Conservation (phyloP, 2,888 invertebrate species). For the Scaptomyza caliginosa region DNA sequence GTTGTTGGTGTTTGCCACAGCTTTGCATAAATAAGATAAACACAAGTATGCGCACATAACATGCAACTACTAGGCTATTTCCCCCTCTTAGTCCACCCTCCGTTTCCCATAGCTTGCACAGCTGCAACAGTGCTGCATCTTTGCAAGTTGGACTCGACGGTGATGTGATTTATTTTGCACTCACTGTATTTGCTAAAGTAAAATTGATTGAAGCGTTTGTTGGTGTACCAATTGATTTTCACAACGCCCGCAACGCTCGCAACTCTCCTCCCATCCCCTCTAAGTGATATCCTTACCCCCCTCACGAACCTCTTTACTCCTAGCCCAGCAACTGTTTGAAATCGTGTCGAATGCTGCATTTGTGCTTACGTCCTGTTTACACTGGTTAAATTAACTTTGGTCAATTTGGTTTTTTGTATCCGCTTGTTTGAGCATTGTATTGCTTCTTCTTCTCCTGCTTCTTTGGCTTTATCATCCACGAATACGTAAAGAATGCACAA, state of each 20-base stretch:
- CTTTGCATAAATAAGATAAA: conserved; percentile 81
- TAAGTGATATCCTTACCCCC: background rate
- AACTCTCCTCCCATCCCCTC: background rate
- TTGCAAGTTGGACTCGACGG: conserved; percentile 55
- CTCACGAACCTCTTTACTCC: background rate
- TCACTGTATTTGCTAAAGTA: conserved; percentile 79
- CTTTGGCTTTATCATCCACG: background rate
- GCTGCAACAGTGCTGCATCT: conserved; percentile 23
- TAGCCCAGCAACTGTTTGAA: background rate
- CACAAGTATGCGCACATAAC: conserved; percentile 57
- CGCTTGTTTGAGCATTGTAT: conserved; percentile 48
- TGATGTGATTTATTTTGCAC: conserved; percentile 78
- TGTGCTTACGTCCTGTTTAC: conserved; percentile 61
- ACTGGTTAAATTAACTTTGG: conserved; percentile 79
- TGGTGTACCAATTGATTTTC: conserved; percentile 74
- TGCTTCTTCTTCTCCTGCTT: background rate
- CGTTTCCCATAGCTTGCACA: background rate
- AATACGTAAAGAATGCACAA: conserved; percentile 17
- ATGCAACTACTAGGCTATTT: conserved; percentile 2
- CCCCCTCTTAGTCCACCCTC: background rate
- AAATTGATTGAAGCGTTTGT: conserved; percentile 80
- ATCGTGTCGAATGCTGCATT: conserved; percentile 37
- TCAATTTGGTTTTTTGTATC: conserved; percentile 70
- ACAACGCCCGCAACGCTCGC: too few relatives aligned
- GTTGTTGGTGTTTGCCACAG: conserved; percentile 63